A percentile compares a stretch with the other conserved stretches of the same genome.
Conservation (phyloP, 2,797 vertebrate species). For the Echeneis naucrates region DNA sequence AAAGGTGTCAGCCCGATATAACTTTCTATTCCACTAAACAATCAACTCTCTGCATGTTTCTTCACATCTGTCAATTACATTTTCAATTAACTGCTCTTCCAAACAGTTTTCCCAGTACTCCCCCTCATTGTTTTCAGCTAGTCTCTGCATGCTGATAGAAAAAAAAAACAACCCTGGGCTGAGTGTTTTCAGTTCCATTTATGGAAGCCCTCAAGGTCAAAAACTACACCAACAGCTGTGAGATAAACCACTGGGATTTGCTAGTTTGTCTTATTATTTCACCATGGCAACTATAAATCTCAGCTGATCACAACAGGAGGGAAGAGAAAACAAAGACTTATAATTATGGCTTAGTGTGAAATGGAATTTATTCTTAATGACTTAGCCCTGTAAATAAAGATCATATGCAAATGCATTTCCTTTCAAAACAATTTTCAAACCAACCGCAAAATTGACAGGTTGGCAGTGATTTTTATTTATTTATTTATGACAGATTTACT, state of each 20-base stretch:
- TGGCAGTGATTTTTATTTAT: too few relatives aligned
- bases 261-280: constrained; percentile 71
- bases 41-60: constrained; percentile 41
- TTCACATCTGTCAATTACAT: constrained; percentile 65
- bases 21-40: constrained; percentile 34
- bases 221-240: constrained; percentile 73
- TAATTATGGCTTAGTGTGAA: constrained; percentile 72
- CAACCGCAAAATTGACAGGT: constrained; percentile 46
- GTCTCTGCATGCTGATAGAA: constrained; percentile 32
- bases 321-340: constrained; percentile 70
- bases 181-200: constrained; percentile 69
- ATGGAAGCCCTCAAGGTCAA: constrained; percentile 76
- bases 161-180: constrained; percentile 36
- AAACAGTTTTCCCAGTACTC: constrained; percentile 53
- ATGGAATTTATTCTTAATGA: constrained; percentile 71
- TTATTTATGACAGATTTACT: constrained; percentile 27
- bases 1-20: constrained; percentile 5
- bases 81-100: constrained; percentile 73
- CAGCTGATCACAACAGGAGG: constrained; percentile 65
- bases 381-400: constrained; percentile 69
- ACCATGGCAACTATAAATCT: constrained; percentile 75
- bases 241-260: constrained; percentile 65
- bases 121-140: constrained; percentile 48
- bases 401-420: constrained; percentile 52
- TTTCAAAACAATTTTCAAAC: constrained; percentile 60